phyloP scores from a whole-genome alignment of 2,888 invertebrate genomes.

The Athetis lepigone region DNA sequence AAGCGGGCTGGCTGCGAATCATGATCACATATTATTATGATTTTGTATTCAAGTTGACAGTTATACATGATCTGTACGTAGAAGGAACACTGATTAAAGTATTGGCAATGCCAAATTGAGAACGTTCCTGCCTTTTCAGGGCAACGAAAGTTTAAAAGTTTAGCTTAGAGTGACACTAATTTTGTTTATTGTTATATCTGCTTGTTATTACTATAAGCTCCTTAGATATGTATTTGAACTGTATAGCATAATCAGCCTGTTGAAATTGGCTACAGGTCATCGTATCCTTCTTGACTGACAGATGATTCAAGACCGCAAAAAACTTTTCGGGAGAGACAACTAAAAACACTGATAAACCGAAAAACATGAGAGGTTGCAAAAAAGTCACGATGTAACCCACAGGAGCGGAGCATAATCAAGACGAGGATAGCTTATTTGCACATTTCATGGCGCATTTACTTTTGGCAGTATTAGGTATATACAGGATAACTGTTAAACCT shows the following conservation, averaged over 20 bases:
- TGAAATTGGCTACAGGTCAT: background rate
- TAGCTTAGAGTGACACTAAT: constrained; percentile 54
- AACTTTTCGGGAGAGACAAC: background rate
- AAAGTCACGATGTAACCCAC: too few species aligned
- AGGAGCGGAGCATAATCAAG: too few species aligned
- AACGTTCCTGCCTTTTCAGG: constrained; percentile 68
- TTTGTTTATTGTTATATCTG: constrained; percentile 54
- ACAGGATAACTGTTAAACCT: background rate
- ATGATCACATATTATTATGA: constrained; percentile 76
- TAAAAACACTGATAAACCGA: too few species aligned
- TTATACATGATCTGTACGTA: constrained; percentile 59
- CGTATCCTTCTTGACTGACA: background rate
- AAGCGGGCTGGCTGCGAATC: constrained; percentile 69
- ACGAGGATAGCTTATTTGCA: too few species aligned
- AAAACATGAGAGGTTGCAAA: too few species aligned
- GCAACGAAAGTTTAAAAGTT: constrained; percentile 52
- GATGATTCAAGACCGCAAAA: background rate
- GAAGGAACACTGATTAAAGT: constrained; percentile 80
- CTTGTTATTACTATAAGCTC: constrained; percentile 12
- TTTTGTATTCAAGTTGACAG: constrained; percentile 62
- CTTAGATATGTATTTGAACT: background rate
- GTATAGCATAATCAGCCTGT: constrained; percentile 2
- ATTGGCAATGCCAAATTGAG: constrained; percentile 81
- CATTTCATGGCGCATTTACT: background rate
- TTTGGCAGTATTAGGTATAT: background rate